These are phyloP conservation scores for Ondatra zibethicus DNA, from an alignment of 2,113 vertebrate species.

Conservation along the genomic window DNA sequence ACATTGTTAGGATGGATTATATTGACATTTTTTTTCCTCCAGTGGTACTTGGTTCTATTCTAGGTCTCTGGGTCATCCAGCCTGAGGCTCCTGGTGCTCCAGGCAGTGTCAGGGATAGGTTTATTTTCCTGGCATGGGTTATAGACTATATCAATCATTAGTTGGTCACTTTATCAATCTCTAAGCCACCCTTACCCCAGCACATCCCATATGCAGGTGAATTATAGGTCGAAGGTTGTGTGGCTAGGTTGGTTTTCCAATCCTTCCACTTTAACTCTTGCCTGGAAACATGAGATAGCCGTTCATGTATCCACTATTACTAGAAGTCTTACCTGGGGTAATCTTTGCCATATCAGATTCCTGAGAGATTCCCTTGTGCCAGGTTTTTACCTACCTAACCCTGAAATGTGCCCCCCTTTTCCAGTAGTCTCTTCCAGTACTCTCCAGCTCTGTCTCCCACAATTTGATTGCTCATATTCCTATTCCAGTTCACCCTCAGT, in stretches of 20 bases:
- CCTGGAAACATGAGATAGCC: background rate
- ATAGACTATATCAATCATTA: background rate
- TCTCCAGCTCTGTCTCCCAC: background rate
- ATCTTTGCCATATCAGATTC: background rate
- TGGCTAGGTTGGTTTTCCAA: background rate
- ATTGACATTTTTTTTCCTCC: too few relatives aligned
- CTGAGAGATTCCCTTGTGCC: background rate
- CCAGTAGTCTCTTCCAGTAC: background rate
- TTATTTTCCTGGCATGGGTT: background rate
- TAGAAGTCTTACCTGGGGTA: background rate
- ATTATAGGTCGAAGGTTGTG: background rate
- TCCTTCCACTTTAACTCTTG: background rate
- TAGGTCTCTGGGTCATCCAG: too few relatives aligned
- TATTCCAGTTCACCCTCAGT: background rate
- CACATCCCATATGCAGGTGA: background rate
- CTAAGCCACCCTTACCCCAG: background rate
- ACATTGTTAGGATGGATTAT: too few relatives aligned
- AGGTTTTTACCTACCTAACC: background rate
- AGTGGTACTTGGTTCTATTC: too few relatives aligned
- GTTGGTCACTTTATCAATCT: background rate
- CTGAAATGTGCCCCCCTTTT: background rate
- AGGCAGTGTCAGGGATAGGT: background rate
- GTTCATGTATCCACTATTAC: background rate
- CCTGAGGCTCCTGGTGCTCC: background rate
- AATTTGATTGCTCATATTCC: background rate